Evolutionary conservation across 2,113 vertebrate species (phyloP).

Genomic region (Aptenodytes patagonicus): DNA sequence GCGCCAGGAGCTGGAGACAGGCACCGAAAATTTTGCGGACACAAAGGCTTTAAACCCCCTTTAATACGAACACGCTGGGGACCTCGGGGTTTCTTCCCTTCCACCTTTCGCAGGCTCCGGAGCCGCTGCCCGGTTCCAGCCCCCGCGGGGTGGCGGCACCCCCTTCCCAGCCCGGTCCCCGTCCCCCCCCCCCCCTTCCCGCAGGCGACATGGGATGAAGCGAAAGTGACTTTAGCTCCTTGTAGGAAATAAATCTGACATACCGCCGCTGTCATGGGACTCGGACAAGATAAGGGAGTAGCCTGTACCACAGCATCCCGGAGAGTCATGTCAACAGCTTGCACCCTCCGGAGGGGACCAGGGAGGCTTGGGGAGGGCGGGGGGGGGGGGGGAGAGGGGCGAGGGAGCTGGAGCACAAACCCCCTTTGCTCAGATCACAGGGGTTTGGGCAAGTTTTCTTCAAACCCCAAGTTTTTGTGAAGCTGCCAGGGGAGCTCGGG

Average conservation of each 20-base stretch:
- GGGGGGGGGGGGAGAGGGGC: background rate
- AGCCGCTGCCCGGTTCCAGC: background rate
- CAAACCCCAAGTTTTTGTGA: background rate
- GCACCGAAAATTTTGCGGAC: background rate
- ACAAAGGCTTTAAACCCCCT: background rate
- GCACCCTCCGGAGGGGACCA: background rate
- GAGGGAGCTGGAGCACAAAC: accelerated
- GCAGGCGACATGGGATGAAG: background rate
- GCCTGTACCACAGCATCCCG: background rate
- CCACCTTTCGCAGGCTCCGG: background rate
- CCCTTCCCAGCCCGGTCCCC: background rate
- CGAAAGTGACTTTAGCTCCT: background rate
- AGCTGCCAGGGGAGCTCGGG: background rate
- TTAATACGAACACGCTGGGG: background rate
- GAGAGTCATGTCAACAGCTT: background rate
- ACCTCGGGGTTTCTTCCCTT: background rate
- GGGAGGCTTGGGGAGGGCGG: background rate
- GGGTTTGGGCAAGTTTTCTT: background rate
- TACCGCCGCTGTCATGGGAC: background rate
- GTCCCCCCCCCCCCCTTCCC: background rate
- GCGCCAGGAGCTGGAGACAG: background rate
- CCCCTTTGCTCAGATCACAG: background rate
- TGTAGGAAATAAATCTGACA: background rate
- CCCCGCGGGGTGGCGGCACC: background rate
- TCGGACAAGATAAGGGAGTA: background rate